phyloP scores from a whole-genome alignment of 2,888 invertebrate species.

The Agapostemon virescens region DNA sequence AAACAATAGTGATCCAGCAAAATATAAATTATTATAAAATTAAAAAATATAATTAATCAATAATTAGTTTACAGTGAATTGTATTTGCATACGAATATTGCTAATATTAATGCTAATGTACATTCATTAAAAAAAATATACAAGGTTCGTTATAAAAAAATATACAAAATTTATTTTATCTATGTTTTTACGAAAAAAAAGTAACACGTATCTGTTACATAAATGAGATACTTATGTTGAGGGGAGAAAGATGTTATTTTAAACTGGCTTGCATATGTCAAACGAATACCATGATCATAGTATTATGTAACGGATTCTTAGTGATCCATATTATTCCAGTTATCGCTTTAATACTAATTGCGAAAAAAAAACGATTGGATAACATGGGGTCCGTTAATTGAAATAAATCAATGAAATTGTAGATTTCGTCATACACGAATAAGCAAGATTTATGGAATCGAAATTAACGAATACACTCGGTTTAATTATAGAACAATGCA shows the following conservation, averaged over 20 bases:
- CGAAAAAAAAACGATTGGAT: constrained; percentile 7
- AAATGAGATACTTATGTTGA: constrained; percentile 41
- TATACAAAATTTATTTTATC: not conserved
- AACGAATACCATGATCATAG: constrained; percentile 40
- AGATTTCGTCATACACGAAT: not conserved
- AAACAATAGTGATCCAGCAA: not conserved
- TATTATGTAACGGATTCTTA: constrained; percentile 65
- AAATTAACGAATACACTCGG: not conserved
- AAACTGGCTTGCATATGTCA: constrained; percentile 46
- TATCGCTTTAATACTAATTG: constrained; percentile 48
- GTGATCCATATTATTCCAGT: constrained; percentile 60
- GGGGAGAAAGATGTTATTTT: constrained; percentile 45
- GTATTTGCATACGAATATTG: not conserved
- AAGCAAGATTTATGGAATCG: not conserved
- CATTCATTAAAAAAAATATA: not conserved
- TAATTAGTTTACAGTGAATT: not conserved
- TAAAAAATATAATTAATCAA: not conserved
- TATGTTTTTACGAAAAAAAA: not conserved
- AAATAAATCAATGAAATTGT: not conserved
- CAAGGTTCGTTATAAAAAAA: too few relatives aligned
- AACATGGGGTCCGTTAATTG: constrained; percentile 12
- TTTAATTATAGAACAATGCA: constrained; percentile 13
- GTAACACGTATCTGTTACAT: constrained; percentile 21
- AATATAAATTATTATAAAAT: not conserved
- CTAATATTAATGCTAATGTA: not conserved